Conservation (phyloP, 2,113 vertebrate species). For the Apistogramma diplotaenia region DNA sequence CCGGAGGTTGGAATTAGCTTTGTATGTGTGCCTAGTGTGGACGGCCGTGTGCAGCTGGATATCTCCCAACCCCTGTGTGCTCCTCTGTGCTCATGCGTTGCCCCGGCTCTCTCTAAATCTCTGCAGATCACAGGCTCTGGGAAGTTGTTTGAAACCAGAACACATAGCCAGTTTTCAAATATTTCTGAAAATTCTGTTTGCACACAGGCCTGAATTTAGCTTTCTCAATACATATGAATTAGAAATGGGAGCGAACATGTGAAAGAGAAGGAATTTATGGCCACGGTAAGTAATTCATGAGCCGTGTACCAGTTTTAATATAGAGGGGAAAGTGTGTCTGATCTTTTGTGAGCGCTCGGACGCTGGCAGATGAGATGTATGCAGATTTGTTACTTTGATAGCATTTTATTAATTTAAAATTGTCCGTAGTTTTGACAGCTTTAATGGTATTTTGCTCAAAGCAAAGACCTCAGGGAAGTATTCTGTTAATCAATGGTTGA, state of each 20-base stretch:
- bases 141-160: conserved; percentile 16
- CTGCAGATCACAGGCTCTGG: conserved; percentile 24
- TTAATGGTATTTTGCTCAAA: neutral
- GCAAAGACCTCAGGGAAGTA: neutral
- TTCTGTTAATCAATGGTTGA: neutral
- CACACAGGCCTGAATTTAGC: neutral
- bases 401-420: conserved; percentile 2
- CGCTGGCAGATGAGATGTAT: neutral
- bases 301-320: neutral
- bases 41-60: conserved; percentile 14
- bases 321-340: neutral
- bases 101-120: conserved; percentile 3
- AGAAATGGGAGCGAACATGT: neutral
- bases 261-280: neutral
- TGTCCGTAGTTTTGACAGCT: conserved; percentile 3
- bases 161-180: neutral
- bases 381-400: conserved; percentile 23
- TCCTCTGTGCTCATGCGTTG: conserved; percentile 20
- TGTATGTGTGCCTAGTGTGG: conserved; percentile 19
- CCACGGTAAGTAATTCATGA: neutral
- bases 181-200: conserved; percentile 26
- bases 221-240: neutral
- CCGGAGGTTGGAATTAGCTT: conserved; percentile 21
- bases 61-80: conserved; percentile 11
- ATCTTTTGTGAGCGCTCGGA: neutral